These are phyloP conservation scores for Apis dorsata DNA, from an alignment of 1,140 invertebrate species.

Conservation along the genomic window DNA sequence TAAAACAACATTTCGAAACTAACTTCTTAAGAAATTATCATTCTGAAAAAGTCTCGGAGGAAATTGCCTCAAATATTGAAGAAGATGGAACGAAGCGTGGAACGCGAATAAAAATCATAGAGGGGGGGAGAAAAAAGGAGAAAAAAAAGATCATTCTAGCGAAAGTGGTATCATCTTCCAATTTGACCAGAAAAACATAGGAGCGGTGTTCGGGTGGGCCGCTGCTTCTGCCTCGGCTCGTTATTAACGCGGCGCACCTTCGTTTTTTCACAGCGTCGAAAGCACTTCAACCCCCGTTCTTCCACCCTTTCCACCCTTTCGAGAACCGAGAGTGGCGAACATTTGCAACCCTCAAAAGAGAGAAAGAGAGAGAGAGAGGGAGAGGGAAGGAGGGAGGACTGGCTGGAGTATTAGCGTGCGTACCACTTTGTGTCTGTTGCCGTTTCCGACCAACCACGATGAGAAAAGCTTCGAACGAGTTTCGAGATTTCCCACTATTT, in stretches of 20 bases:
- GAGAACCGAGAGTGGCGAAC: conserved; percentile 46
- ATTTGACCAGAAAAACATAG: conserved; percentile 48
- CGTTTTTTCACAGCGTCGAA: conserved; percentile 53
- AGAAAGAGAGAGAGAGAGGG: neutral
- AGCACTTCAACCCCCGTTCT: conserved; percentile 51
- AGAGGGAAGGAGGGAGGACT: neutral
- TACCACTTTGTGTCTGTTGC: conserved; percentile 48
- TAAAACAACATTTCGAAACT: neutral
- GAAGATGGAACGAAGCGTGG: neutral
- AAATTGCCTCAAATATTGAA: conserved; percentile 22
- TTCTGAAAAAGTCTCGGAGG: neutral
- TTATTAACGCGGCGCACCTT: conserved; percentile 61
- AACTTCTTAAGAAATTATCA: neutral
- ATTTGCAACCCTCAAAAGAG: conserved; percentile 46
- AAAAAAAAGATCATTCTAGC: neutral
- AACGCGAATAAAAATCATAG: neutral
- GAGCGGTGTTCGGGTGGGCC: neutral
- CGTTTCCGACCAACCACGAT: conserved; percentile 11
- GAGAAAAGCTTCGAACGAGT: conserved; percentile 8
- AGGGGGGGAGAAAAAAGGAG: no score
- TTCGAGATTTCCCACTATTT: conserved; percentile 60
- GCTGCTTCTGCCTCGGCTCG: conserved; percentile 26
- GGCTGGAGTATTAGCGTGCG: conserved; percentile 37
- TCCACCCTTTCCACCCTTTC: conserved; percentile 43
- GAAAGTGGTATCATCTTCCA: conserved; percentile 28